phyloP scores from a whole-genome alignment of 2,797 vertebrate species.

The Paramormyrops hopkinsi region DNA sequence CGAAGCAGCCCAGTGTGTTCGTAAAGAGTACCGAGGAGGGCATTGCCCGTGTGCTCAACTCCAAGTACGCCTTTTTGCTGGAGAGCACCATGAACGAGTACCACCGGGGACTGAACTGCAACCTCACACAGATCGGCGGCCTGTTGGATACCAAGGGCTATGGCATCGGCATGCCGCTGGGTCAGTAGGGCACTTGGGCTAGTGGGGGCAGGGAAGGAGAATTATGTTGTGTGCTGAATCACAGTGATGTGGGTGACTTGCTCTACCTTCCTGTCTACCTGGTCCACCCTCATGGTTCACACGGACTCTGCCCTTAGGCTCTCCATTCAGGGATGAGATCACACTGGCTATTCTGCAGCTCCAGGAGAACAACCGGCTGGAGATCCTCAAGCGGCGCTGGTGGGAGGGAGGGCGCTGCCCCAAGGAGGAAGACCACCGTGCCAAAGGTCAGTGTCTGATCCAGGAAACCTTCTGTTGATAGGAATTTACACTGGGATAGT shows the following conservation, averaged over 20 bases:
- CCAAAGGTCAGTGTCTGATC: slow-evolving; percentile 70
- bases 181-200: slow-evolving; percentile 58
- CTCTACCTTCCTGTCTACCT: slow-evolving; percentile 45
- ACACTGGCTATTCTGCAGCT: slow-evolving; percentile 85
- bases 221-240: slow-evolving; percentile 22
- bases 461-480: neutral
- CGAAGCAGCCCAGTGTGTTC: slow-evolving; percentile 93
- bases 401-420: slow-evolving; percentile 87
- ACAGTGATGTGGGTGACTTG: slow-evolving; percentile 41
- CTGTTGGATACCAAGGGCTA: slow-evolving; percentile 93
- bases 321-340: slow-evolving; percentile 86
- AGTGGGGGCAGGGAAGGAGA: neutral
- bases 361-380: slow-evolving; percentile 86
- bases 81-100: slow-evolving; percentile 99
- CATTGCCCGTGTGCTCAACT: slow-evolving; percentile 88
- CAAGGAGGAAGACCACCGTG: slow-evolving; percentile 84
- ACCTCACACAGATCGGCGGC: slow-evolving; percentile 94
- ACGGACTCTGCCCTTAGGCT: slow-evolving; percentile 54
- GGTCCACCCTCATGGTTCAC: slow-evolving; percentile 22
- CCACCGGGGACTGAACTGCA: slow-evolving; percentile 92
- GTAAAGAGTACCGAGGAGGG: slow-evolving; percentile 98
- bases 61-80: slow-evolving; percentile 95
- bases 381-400: slow-evolving; percentile 89
- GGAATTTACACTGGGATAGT: neutral
- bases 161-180: slow-evolving; percentile 96